Conservation (phyloP, 2,797 vertebrate species). For the Acanthurus lineatus region DNA sequence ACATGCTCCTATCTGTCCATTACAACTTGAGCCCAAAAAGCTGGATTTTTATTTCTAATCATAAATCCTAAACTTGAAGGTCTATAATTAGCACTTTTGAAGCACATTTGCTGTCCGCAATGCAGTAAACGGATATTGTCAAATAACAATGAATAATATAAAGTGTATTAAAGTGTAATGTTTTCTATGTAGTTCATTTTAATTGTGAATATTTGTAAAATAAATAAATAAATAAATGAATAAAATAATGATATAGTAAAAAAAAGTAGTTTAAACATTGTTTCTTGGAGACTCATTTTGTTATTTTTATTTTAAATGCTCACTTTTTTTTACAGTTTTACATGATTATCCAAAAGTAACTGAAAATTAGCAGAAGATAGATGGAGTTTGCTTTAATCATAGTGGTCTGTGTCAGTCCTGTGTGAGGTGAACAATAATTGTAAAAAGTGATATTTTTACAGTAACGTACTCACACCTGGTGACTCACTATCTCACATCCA, state of each 20-base stretch:
- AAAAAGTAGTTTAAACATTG: not conserved
- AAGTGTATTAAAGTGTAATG: not conserved
- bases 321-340: not conserved
- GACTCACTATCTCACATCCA: not conserved
- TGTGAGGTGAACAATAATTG: not conserved
- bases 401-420: not conserved
- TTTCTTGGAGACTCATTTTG: not conserved
- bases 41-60: conserved; percentile 16
- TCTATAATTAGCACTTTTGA: not conserved
- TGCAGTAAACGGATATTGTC: not conserved
- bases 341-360: not conserved
- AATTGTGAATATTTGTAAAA: not conserved
- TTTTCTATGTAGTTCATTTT: not conserved
- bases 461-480: not conserved
- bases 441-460: not conserved
- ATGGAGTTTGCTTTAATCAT: not conserved
- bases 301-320: not conserved
- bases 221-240: not conserved
- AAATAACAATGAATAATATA: not conserved
- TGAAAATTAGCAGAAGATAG: not conserved
- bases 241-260: not conserved
- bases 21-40: conserved; percentile 14
- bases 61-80: conserved; percentile 20
- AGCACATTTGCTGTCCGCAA: not conserved
- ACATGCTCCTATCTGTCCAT: not conserved